phyloP scores from a whole-genome alignment of 2,888 invertebrate genomes.

The Conistra vaccinii region DNA sequence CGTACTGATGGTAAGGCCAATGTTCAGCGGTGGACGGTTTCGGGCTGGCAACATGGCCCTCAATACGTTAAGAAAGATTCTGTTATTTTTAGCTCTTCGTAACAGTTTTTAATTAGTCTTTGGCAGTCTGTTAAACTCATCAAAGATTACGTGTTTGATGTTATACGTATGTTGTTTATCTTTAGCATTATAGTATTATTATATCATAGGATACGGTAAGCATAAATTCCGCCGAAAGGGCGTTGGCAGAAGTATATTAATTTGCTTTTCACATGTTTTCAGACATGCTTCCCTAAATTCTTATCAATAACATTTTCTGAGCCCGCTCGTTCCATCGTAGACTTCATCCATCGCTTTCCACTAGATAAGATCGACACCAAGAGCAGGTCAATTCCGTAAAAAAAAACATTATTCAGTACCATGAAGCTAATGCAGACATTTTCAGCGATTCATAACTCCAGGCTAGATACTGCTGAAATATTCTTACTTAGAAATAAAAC shows the following conservation, averaged over 20 bases:
- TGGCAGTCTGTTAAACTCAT: constrained; percentile 43
- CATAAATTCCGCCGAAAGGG: neutral
- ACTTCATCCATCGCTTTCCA: too few relatives aligned
- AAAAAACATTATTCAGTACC: too few relatives aligned
- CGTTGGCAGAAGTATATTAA: too few relatives aligned
- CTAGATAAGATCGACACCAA: too few relatives aligned
- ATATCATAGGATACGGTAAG: constrained; percentile 3
- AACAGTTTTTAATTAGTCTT: constrained; percentile 47
- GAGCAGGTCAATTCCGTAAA: too few relatives aligned
- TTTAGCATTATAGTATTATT: constrained; percentile 15
- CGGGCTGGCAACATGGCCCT: constrained; percentile 2
- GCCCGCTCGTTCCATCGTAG: too few relatives aligned
- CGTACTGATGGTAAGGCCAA: neutral
- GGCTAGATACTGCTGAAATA: too few relatives aligned
- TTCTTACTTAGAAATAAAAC: neutral
- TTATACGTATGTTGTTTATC: constrained; percentile 3
- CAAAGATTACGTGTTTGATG: constrained; percentile 33
- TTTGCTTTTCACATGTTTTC: neutral
- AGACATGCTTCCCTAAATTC: neutral
- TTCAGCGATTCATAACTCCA: neutral
- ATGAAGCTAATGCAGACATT: neutral
- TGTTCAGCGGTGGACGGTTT: neutral
- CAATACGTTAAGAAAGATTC: constrained; percentile 15
- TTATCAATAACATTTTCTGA: too few relatives aligned
- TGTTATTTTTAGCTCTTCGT: constrained; percentile 30